Base-by-base conservation (phyloP, 1,140 invertebrate species). In the Trialeurodes vaporariorum region DNA sequence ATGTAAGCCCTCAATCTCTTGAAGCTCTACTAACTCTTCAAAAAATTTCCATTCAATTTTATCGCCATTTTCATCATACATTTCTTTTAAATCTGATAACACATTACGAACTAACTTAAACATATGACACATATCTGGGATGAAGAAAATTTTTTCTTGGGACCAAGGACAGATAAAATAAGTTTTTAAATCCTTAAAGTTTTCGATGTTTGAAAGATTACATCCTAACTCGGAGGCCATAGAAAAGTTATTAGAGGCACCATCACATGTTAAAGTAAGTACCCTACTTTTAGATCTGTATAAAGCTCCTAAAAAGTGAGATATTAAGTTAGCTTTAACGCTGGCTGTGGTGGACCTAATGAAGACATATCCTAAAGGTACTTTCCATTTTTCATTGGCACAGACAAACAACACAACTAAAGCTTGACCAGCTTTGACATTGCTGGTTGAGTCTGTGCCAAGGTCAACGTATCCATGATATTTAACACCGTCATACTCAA, bases 31-130 rank as follows among this genome's bases (percentile, higher is more conserved):
- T 22, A 78, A 70, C 1, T 59, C 65, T 67, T 74, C 64, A 61
- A 78, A 67, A 67, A 72, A 73, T 24, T 63, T 27, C 73, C 73
- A 77, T 67, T 63, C 64, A 27, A 76, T 75, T 27, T 27, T 13
- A 65, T 70, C 68, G 17, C 68, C 68, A 60, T 73, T 34, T 34
- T 34, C 60, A 69, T 71, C 64, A 23, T 61, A 27, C 24, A 73
- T 62, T 61, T 64, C 27, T 63, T 69, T 67, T 2, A 62, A 60
- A 27, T 69, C 65, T 27, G 65, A 61, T 40, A 69, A 63, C 1
- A 62, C 61, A 61, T 69, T 70, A 13, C 67, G 2, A 0, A 71
- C 59, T 11, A 72, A 60, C 59, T 73, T 72, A 5, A 74, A n/a
- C 70, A 73, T 74, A 59, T 74, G 70, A n/a, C 59, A 59, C 12